Base-by-base conservation (phyloP, 2,888 invertebrate genomes). In the Drosophila nigritarsus region DNA sequence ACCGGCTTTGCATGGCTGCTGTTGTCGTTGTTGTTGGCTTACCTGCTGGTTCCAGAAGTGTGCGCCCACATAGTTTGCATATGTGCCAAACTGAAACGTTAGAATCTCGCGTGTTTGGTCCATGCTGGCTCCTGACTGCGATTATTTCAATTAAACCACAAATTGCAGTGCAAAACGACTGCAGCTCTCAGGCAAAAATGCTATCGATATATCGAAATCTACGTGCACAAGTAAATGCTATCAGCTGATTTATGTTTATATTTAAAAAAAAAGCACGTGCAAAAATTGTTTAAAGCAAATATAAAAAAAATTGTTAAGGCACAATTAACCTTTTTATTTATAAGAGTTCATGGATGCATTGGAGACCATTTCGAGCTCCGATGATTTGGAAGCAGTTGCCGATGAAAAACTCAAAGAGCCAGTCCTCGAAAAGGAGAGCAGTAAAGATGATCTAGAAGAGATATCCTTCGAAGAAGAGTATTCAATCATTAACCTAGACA, bases 31-130 rank as follows among this genome's bases (percentile, higher is more conserved):
- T 42, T 42, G 15, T 24, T 45, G 18, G 45, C 79, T 89, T 92
- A 95, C 98, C 95, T 98, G 98, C 75, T 97, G 94, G 93, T 98
- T 99, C 98, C 98, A 99, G 95, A 96, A 98, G 92, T 99, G 98
- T 30, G 98, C 95, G 51, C 98, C 98, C 36, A 98, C 95, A 92
- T 96, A 97, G 94, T 98, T 99, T 0, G 98, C 95, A 93, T 97
- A 98, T 92, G 97, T 96, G 0, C 99, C 99, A 90, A 98, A 95
- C 93, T 99, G 98, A 74, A 99, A 93, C 0, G 97, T 97, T 55
- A 99, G 92, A 87, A 99, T 95, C 94, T 97, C 97, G 65, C 95
- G 86, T 36, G 69, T 77, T 18, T 77, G 59, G 1, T 82, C 65
- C 87, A 87, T 87, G 27, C 53, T 60, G 13, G 50, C 42, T 29